Base-by-base conservation (phyloP, 2,113 vertebrate genomes). In the Myocastor coypus region DNA sequence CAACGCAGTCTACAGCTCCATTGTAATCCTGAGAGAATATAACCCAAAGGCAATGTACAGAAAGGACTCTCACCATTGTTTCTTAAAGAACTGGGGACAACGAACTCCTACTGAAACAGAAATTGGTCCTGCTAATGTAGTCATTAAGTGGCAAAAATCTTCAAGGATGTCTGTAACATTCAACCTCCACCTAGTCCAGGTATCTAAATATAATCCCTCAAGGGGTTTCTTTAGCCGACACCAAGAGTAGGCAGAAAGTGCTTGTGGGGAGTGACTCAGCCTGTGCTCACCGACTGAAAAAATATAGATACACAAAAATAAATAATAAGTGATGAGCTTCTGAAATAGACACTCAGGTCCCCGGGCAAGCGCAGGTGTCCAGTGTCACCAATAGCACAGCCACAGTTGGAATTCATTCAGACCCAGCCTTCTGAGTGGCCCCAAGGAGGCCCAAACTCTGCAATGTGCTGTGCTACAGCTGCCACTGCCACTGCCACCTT, bases 311-410 rank as follows among this genome's bases (percentile, higher is more conserved):
- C 3, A 69, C 19, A 86, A 80, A 86, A 28, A 77, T 71, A 97
- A 96, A 94, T 69, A 93, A 73, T 69, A 93, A 92, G 59, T 40
- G 85, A n/a, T 82, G 50, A 84, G 52, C 82, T 83, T 88, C 52
- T 83, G 46, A 77, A 92, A 95, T 7, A 77, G 64, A 66, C 8
- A 3, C 87, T 73, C 59, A 83, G 82, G 52, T 55, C 42, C 20
- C 85, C 66, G 89, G 55, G 14, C 63, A 96, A 68, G 64, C 40
- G 75, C 68, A 68, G 0, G 0, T 32, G 68, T 9, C 57, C 19
- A 6, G 10, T 66, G 26, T 94, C 84, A 94, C 50, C 81, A 68
- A 92, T 20, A 75, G 34, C 63, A 81, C 16, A 84, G 52, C 20
- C 6, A 85, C 78, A 26, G 3, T 22, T 84, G 63, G 42, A 40